phyloP scores from a whole-genome alignment of 1,140 invertebrate genomes.

The Drosophila asahinai region DNA sequence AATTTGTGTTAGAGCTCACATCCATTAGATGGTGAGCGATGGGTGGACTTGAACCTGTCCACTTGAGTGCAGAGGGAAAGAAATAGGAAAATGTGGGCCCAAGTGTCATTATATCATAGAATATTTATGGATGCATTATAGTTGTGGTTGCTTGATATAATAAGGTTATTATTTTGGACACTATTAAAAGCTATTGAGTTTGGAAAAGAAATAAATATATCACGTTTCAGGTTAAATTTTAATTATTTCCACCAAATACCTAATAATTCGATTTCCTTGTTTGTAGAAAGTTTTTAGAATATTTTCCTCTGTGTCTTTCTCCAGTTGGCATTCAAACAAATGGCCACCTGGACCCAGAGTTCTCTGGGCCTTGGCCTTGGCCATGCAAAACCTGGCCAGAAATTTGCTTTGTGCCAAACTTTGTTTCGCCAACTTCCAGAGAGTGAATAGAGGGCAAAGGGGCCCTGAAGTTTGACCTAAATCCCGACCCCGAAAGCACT shows the following conservation, averaged over 20 bases:
- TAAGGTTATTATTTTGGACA: no score
- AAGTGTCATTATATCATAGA: not conserved
- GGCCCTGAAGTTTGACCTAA: conserved; percentile 28
- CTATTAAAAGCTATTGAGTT: no score
- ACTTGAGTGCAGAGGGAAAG: not conserved
- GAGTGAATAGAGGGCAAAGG: not conserved
- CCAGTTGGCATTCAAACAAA: not conserved
- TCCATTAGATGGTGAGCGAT: conserved; percentile 45
- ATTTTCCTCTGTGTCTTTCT: not conserved
- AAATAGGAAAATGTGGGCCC: not conserved
- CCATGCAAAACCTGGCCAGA: conserved; percentile 48
- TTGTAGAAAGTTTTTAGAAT: not conserved
- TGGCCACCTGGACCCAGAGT: conserved; percentile 15
- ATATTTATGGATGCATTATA: not conserved
- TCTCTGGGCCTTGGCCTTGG: conserved; percentile 30
- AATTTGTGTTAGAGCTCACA: conserved; percentile 47
- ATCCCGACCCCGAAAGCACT: conserved; percentile 18
- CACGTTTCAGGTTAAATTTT: no score
- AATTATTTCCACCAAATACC: not conserved
- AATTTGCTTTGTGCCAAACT: conserved; percentile 34
- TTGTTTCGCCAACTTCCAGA: conserved; percentile 47
- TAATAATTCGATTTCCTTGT: not conserved
- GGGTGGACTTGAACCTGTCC: conserved; percentile 1
- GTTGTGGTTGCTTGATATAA: no score
- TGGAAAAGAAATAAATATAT: no score